A percentile compares a stretch with the other conserved stretches of the same genome.
phyloP scores from a whole-genome alignment of 2,888 invertebrate species.

The Latrodectus hesperus region DNA sequence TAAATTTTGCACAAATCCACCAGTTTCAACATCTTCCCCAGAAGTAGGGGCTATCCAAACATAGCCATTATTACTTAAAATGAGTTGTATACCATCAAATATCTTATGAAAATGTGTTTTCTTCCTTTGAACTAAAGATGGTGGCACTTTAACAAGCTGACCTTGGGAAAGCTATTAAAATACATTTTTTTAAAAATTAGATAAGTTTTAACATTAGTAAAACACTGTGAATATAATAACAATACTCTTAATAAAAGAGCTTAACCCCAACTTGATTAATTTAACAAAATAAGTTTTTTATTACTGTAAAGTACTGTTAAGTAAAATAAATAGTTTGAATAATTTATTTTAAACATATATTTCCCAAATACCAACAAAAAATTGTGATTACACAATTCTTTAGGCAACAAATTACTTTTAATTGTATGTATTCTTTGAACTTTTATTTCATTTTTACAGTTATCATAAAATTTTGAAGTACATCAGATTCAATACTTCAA shows the following conservation, averaged over 20 bases:
- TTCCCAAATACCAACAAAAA: no score
- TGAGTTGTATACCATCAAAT: conserved; percentile 91
- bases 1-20: conserved; percentile 86
- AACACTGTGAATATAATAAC: background rate
- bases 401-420: no score
- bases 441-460: no score
- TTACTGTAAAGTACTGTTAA: no score
- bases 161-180: conserved; percentile 86
- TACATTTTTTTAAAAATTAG: background rate
- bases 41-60: conserved; percentile 90
- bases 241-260: background rate
- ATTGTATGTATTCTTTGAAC: no score
- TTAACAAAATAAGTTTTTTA: background rate
- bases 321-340: no score
- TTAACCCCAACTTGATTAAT: background rate
- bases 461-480: no score
- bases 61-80: conserved; percentile 96
- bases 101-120: conserved; percentile 97
- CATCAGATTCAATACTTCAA: no score
- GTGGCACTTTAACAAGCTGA: conserved; percentile 89
- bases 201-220: background rate
- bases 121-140: conserved; percentile 90
- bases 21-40: conserved; percentile 79
- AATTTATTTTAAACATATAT: no score
- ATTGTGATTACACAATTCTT: no score